Base-by-base conservation (phyloP, 2,797 vertebrate genomes). In the Synaphobranchus kaupii region DNA sequence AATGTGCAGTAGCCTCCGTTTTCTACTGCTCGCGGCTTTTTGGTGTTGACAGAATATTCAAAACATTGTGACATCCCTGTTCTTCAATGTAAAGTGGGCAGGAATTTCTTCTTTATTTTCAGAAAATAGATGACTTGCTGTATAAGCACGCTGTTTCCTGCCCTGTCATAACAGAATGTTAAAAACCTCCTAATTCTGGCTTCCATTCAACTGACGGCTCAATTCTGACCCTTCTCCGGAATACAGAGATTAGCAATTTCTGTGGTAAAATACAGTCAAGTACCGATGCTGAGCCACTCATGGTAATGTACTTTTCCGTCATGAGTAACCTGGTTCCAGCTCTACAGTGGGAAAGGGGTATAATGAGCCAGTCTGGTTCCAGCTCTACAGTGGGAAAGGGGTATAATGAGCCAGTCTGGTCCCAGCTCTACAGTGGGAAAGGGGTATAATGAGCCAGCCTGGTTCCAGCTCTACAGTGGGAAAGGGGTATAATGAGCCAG, bases 371-470 rank as follows among this genome's bases (percentile, higher is more conserved):
- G 39, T 2, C 39, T 39, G 39, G 39, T 39, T 39, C 39, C 71
- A 76, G 34, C 28, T 76, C 31, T 44, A 76, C 71, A 76, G 31
- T 17, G 31, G 71, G 34, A 39, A 39, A 44, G 31, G 28, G 60
- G 8, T 66, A n/a, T 66, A 66, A 66, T 66, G 60, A 66, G 60
- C 60, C 60, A 66, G 60, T 22, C 60, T 66, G 60, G 60, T 66
- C 5, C 39, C 25, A 66, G 22, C 20, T 66, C 60, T 66, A 66
- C 25, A 63, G 60, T 22, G 60, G 60, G 60, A 63, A 63, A 39
- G 71, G 34, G 34, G 3, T 76, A 76, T 76, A 76, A 76, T 76
- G 71, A 6, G 68, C 68, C 68, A 76, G 71, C 71, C 71, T 76
- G 71, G 34, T 76, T 17, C 39, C 71, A 76, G 71, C 28, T 76